Evolutionary conservation across 2,113 vertebrate genomes (phyloP).

Genomic region (Nannospalax galili): DNA sequence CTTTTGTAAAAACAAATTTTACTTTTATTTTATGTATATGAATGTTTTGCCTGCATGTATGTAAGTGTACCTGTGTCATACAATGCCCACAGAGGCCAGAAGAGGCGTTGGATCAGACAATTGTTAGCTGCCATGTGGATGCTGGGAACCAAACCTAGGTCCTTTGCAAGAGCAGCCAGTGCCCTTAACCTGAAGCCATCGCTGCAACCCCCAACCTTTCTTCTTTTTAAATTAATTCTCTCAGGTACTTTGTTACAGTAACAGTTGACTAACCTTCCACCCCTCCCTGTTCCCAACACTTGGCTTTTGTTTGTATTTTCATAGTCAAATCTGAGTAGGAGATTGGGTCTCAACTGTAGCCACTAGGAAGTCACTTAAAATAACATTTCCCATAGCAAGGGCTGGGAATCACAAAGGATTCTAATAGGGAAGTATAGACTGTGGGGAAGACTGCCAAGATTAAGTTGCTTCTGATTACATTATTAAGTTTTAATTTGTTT

Average conservation of each 20-base stretch:
- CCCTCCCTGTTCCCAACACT: neutral
- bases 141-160: no score
- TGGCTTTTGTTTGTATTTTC: conserved; percentile 34
- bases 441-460: neutral
- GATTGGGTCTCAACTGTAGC: neutral
- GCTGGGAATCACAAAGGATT: neutral
- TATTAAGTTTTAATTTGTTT: neutral
- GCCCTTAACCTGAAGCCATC: no score
- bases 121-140: no score
- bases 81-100: no score
- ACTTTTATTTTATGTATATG: no score
- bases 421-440: neutral
- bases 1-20: no score
- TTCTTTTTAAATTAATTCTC: neutral
- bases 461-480: neutral
- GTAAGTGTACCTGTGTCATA: no score
- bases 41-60: no score
- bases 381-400: neutral
- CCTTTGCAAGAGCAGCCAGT: no score
- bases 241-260: neutral
- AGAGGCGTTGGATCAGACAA: no score
- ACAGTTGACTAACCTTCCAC: neutral
- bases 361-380: neutral
- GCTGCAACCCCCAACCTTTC: neutral
- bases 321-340: neutral